Evolutionary conservation across 2,797 vertebrate genomes (phyloP).

Genomic region (Lutjanus argentimaculatus): DNA sequence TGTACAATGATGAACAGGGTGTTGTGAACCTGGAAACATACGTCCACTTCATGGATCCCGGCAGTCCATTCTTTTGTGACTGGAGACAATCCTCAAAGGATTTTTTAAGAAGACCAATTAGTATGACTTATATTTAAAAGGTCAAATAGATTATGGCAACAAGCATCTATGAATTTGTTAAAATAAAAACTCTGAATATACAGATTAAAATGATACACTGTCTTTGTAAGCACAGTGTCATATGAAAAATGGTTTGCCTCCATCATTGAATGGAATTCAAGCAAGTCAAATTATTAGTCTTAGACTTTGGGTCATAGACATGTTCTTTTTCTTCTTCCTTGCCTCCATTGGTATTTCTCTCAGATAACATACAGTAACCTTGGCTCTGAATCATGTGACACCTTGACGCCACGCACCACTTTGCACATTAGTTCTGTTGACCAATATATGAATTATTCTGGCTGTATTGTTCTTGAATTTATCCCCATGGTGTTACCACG

Average conservation of each 20-base stretch:
- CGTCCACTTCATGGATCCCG: conserved; percentile 59
- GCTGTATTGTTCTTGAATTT: conserved; percentile 77
- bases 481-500: conserved; percentile 78
- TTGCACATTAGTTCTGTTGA: conserved; percentile 79
- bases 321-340: conserved; percentile 24
- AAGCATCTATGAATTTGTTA: background rate
- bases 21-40: conserved; percentile 65
- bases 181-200: background rate
- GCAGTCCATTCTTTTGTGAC: conserved; percentile 39
- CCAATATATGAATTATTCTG: conserved; percentile 85
- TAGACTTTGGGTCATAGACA: conserved; percentile 1
- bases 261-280: conserved; percentile 6
- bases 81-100: conserved; percentile 20
- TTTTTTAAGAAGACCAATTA: conserved; percentile 37
- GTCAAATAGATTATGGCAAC: conserved; percentile 40
- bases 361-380: conserved; percentile 73
- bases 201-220: background rate
- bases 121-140: conserved; percentile 24
- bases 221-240: background rate
- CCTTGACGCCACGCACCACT: conserved; percentile 62
- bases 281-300: conserved; percentile 5
- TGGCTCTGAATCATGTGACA: conserved; percentile 79
- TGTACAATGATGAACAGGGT: conserved; percentile 78
- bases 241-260: background rate
- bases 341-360: conserved; percentile 58